Evolutionary conservation across 2,888 invertebrate genomes (phyloP).

Genomic region (Lasioglossum marginatum): DNA sequence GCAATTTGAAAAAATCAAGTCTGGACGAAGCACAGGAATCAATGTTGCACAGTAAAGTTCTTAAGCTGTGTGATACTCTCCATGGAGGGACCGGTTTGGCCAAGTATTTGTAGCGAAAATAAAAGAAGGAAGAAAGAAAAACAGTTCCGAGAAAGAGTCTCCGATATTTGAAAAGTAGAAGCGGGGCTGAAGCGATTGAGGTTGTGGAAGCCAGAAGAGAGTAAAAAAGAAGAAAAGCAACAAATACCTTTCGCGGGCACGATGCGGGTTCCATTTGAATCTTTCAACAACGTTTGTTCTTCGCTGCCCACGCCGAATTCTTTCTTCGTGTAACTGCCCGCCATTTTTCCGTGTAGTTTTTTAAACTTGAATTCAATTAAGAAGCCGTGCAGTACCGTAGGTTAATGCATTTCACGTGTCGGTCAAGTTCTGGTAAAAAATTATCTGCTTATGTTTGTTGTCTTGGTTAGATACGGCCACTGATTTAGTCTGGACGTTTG

Average conservation of each 20-base stretch:
- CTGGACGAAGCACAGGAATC: neutral
- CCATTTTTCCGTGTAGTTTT: constrained; percentile 74
- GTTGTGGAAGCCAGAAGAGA: constrained; percentile 19
- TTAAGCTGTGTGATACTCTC: neutral
- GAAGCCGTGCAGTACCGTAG: neutral
- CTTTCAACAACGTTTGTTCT: constrained; percentile 82
- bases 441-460: neutral
- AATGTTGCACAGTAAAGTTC: constrained; percentile 2
- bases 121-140: constrained; percentile 10
- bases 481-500: constrained; percentile 9
- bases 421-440: neutral
- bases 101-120: constrained; percentile 16
- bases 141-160: constrained; percentile 33
- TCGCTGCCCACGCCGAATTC: constrained; percentile 81
- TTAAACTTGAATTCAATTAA: constrained; percentile 50
- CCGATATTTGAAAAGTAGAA: constrained; percentile 27
- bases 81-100: constrained; percentile 49
- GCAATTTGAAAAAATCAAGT: neutral
- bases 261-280: constrained; percentile 78
- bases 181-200: constrained; percentile 10
- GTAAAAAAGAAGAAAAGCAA: constrained; percentile 24
- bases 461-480: neutral
- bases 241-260: constrained; percentile 75
- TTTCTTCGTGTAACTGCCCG: constrained; percentile 82
- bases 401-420: constrained; percentile 47